phyloP scores from a whole-genome alignment of 2,888 invertebrate species.

The Tridacna crocea region DNA sequence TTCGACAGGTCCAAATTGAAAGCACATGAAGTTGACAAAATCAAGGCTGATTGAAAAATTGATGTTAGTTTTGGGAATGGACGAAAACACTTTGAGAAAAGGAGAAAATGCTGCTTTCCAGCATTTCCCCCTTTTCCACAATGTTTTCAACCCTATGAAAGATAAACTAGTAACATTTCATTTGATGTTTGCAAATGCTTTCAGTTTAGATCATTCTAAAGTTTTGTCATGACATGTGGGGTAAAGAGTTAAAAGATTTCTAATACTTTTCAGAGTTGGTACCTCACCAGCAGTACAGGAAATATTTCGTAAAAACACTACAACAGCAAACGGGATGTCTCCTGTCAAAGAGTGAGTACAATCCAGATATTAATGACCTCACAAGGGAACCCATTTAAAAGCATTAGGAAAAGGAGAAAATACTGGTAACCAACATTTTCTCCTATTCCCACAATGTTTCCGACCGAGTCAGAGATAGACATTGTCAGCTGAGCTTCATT shows the following conservation, averaged over 20 bases:
- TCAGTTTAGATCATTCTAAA: background rate
- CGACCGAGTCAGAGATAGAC: too few species aligned
- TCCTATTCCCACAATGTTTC: too few species aligned
- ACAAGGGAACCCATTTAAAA: background rate
- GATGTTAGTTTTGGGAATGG: too few species aligned
- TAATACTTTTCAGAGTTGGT: background rate
- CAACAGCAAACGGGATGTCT: background rate
- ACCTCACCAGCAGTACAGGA: constrained; percentile 7
- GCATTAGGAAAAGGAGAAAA: background rate
- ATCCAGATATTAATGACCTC: background rate
- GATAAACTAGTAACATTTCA: background rate
- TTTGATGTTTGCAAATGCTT: background rate
- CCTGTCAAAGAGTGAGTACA: background rate
- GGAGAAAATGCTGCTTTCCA: background rate
- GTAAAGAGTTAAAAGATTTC: background rate
- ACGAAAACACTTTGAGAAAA: background rate
- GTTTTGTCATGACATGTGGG: background rate
- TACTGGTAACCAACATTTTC: background rate
- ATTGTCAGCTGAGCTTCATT: too few species aligned
- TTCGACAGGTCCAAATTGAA: too few species aligned
- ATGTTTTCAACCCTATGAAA: background rate
- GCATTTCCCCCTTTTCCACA: background rate
- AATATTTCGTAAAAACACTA: background rate
- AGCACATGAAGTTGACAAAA: too few species aligned
- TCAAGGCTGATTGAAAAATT: too few species aligned